These are phyloP conservation scores for Podargus strigoides DNA, from an alignment of 2,797 vertebrate species.

Conservation along the genomic window DNA sequence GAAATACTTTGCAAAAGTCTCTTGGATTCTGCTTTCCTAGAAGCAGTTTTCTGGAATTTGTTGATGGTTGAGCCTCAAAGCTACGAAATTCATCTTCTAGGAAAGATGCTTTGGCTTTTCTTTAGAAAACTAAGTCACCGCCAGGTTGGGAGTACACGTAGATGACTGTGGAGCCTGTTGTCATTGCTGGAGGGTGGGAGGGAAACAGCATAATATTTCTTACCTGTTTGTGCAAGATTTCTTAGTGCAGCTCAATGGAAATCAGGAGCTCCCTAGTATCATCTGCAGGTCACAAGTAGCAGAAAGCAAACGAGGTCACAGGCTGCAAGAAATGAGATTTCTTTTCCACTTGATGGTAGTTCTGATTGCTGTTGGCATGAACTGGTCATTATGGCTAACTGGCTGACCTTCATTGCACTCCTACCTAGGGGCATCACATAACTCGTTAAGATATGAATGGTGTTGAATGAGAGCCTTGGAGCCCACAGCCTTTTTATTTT, in stretches of 20 bases:
- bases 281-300: background rate
- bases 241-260: background rate
- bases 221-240: background rate
- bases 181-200: background rate
- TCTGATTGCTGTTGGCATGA: background rate
- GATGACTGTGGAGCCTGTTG: background rate
- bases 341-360: background rate
- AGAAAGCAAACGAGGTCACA: background rate
- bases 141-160: background rate
- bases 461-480: background rate
- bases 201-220: background rate
- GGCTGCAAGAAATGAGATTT: background rate
- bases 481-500: background rate
- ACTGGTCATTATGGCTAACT: background rate
- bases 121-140: background rate
- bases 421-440: background rate
- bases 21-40: background rate
- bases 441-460: background rate
- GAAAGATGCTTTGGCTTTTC: background rate
- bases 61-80: background rate
- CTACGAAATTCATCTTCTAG: background rate
- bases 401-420: background rate
- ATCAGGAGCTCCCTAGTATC: background rate
- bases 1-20: background rate
- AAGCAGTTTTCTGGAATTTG: conserved; percentile 2